These are phyloP conservation scores for Stenolophus ochropezus DNA, from an alignment of 2,888 invertebrate species.

Conservation along the genomic window DNA sequence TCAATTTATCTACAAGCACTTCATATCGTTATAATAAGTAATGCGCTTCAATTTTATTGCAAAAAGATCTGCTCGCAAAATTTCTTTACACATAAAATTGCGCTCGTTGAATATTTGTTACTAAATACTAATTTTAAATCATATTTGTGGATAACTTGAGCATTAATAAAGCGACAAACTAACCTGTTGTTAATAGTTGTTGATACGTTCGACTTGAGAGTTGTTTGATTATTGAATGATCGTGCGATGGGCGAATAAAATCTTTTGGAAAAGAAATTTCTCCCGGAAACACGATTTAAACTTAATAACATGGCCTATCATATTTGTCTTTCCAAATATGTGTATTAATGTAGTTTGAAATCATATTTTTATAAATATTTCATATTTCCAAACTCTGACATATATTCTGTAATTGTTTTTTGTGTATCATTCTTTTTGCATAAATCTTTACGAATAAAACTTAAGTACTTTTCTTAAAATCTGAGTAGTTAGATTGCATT, in stretches of 20 bases:
- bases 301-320: slow-evolving; percentile 67
- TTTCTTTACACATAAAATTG: background rate
- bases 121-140: background rate
- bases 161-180: background rate
- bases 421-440: slow-evolving; percentile 17
- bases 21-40: slow-evolving; percentile 1
- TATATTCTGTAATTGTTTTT: slow-evolving; percentile 37
- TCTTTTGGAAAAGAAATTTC: slow-evolving; percentile 51
- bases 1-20: slow-evolving; percentile 27
- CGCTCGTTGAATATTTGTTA: background rate
- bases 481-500: slow-evolving; percentile 16
- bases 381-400: slow-evolving; percentile 49
- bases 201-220: slow-evolving; percentile 50
- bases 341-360: slow-evolving; percentile 65
- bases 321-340: slow-evolving; percentile 68
- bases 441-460: slow-evolving; percentile 17
- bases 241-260: slow-evolving; percentile 24
- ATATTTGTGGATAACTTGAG: slow-evolving; percentile 13
- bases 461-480: background rate
- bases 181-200: slow-evolving; percentile 56
- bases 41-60: background rate
- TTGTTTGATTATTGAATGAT: slow-evolving; percentile 44
- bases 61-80: background rate
- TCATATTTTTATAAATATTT: slow-evolving; percentile 66
- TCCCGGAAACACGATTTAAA: slow-evolving; percentile 14